Conservation (phyloP, 2,888 invertebrate species). For the Achlya flavicornis region DNA sequence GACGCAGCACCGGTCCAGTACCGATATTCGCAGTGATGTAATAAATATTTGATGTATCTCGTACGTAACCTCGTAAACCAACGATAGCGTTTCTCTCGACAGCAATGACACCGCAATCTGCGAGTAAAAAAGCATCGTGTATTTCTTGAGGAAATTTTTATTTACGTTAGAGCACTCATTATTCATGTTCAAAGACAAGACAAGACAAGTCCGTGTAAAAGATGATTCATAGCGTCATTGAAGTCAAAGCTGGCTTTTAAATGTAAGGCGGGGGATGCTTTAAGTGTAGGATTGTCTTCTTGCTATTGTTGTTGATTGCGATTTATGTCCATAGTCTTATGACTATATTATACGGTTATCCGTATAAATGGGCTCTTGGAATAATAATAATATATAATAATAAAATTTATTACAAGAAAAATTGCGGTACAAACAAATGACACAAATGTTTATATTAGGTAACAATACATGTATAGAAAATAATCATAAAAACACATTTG, state of each 20-base stretch:
- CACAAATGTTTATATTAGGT: too few relatives aligned
- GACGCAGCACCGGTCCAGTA: slow-evolving; percentile 25
- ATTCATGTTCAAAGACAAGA: neutral
- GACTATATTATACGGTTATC: too few relatives aligned
- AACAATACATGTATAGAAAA: too few relatives aligned
- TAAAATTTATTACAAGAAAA: too few relatives aligned
- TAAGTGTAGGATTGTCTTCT: neutral
- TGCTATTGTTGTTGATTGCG: too few relatives aligned
- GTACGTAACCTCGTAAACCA: slow-evolving; percentile 1
- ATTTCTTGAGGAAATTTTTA: neutral
- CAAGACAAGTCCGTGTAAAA: neutral
- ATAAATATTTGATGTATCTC: slow-evolving; percentile 18
- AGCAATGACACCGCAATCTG: neutral
- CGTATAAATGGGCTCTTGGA: too few relatives aligned
- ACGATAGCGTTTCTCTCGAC: neutral
- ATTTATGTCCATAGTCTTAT: too few relatives aligned
- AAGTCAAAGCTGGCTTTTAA: too few relatives aligned
- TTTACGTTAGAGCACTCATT: neutral
- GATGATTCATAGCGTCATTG: neutral
- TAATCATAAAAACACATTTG: too few relatives aligned
- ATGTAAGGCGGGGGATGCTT: too few relatives aligned
- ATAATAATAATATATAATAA: too few relatives aligned
- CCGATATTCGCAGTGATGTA: slow-evolving; percentile 18
- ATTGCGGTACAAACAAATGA: too few relatives aligned
- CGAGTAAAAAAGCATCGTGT: neutral